A percentile compares a stretch with the other conserved stretches of the same genome.
phyloP scores from a whole-genome alignment of 2,797 vertebrate species.

The Epinephelus coioides region DNA sequence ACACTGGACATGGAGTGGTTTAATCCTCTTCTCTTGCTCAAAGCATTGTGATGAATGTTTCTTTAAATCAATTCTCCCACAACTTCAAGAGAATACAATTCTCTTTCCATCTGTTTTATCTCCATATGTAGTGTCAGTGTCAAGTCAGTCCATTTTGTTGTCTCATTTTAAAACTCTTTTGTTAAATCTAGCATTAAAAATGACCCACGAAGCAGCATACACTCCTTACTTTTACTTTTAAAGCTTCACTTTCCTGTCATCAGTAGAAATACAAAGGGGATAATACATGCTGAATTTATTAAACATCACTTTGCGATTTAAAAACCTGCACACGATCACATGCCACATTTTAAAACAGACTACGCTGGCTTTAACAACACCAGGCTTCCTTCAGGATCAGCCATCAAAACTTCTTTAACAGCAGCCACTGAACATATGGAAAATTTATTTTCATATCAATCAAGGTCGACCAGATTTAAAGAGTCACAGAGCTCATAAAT shows the following conservation, averaged over 20 bases:
- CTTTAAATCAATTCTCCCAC: constrained; percentile 25
- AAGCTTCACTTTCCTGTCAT: not conserved
- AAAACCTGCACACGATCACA: not conserved
- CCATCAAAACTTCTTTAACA: not conserved
- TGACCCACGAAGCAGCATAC: not conserved
- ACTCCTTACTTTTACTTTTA: too few species aligned
- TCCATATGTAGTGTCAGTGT: not conserved
- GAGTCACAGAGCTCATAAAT: constrained; percentile 44
- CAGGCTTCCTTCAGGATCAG: not conserved
- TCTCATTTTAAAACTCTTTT: not conserved
- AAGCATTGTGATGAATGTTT: constrained; percentile 19
- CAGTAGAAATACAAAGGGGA: not conserved
- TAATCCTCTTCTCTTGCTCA: constrained; percentile 33
- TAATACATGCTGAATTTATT: not conserved
- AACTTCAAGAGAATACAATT: not conserved
- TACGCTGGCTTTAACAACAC: not conserved
- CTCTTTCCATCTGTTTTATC: not conserved
- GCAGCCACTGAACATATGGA: constrained; percentile 11
- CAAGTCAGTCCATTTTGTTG: not conserved
- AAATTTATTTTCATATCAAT: constrained; percentile 44
- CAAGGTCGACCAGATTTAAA: constrained; percentile 8
- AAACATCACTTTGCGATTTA: too few species aligned
- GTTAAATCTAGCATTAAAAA: not conserved
- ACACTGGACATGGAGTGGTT: not conserved
- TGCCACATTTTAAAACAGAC: not conserved